Base-by-base conservation (phyloP, 2,113 vertebrate genomes). In the Passer domesticus region DNA sequence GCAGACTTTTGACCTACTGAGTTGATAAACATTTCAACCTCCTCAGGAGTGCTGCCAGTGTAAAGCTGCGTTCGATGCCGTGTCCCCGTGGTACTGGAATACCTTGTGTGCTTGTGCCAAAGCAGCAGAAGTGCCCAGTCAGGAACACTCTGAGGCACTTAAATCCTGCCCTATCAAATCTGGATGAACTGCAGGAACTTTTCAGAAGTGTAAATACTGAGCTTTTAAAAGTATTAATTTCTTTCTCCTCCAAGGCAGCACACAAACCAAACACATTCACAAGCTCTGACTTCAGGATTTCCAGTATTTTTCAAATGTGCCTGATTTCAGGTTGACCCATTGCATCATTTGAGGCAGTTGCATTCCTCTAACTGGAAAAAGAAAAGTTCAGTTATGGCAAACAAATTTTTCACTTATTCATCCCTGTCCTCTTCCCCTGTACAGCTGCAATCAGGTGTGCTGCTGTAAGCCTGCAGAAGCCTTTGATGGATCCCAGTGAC, bases 1-100 rank as follows among this genome's bases (percentile, higher is more conserved):
- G 95, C 98, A 98, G 98, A 98, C 98, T 85, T 99, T 99, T 97
- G 97, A 99, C 98, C 98, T 99, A 83, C 98, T 99, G 96, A 98
- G 98, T 78, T 99, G 99, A 99, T 97, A 95, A 97, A 97, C 96
- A 97, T 96, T 95, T 90, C 41, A 47, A 91, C 79, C 89, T 89
- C 24, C 87, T 89, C 82, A 88, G 96, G 96, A 97, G 89, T 23
- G 7, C 69, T 77, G 97, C 97, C 97, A 97, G 91, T 80, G 68
- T 68, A 68, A 91, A 96, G 60, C 93, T 74, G 87, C 59, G 23
- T 96, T 89, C 53, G 53, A 80, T 75, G 19, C 94, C 31, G 11
- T 47, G 39, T 94, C 64, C 19, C 90, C 8, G 87, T 50, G 90
- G 84, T 92, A 75, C 95, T 94, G 92, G 92, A 97, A 90, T 94